Conservation (phyloP, 2,888 invertebrate species). For the Ischnus inquisitorius region DNA sequence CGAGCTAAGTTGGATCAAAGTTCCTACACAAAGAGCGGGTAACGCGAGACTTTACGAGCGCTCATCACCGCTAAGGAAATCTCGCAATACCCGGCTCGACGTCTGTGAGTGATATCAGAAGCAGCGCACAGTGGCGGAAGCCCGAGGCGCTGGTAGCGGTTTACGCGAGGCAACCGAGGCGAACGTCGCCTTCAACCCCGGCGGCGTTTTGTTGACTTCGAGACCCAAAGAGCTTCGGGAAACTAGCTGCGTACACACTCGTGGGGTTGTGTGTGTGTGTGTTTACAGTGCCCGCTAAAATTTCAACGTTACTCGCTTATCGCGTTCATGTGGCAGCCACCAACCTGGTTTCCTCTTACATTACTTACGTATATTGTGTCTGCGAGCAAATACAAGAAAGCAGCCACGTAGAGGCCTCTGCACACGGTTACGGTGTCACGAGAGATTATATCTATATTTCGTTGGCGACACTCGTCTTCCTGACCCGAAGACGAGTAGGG, state of each 20-base stretch:
- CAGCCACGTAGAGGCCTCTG: neutral
- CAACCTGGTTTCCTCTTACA: conserved; percentile 49
- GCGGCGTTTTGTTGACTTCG: conserved; percentile 45
- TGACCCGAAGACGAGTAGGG: conserved; percentile 13
- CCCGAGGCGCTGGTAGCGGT: neutral
- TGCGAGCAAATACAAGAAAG: neutral
- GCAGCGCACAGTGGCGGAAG: conserved; percentile 33
- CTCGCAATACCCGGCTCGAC: conserved; percentile 69
- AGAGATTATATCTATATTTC: conserved; percentile 2
- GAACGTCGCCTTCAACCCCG: conserved; percentile 50
- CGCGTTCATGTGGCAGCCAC: conserved; percentile 32
- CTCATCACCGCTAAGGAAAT: conserved; percentile 73
- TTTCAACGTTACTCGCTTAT: conserved; percentile 35
- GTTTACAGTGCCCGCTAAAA: neutral
- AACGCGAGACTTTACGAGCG: conserved; percentile 75
- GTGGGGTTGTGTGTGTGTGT: too few species aligned
- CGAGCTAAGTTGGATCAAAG: conserved; percentile 80
- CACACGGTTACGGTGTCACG: neutral
- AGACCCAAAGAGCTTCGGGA: conserved; percentile 44
- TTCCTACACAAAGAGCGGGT: conserved; percentile 78
- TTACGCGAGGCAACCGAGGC: conserved; percentile 47
- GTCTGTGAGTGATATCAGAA: conserved; percentile 34
- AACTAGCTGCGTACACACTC: conserved; percentile 4
- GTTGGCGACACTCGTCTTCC: conserved; percentile 22
- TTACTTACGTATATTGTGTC: conserved; percentile 28